A percentile compares a stretch with the other conserved stretches of the same genome.
Evolutionary conservation across 1,140 invertebrate genomes (phyloP).

Genomic region (Hycleus cichorii): DNA sequence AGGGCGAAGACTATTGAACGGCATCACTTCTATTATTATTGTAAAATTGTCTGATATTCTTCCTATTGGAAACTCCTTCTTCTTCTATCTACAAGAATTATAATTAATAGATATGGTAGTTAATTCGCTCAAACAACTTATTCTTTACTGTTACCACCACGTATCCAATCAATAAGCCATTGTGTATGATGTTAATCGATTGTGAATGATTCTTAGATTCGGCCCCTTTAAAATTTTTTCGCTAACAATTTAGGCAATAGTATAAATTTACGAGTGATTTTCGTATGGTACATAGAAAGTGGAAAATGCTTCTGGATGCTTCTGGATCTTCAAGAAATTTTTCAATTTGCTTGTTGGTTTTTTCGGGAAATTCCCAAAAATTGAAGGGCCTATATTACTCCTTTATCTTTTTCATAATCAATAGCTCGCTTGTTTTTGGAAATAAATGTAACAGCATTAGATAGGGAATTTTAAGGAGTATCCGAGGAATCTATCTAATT

Average conservation of each 20-base stretch:
- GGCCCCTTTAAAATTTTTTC: too few species aligned
- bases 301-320: too few species aligned
- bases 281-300: too few species aligned
- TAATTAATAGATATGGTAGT: conserved; percentile 20
- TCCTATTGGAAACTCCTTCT: conserved; percentile 53
- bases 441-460: neutral
- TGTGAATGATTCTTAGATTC: conserved; percentile 16
- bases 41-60: conserved; percentile 57
- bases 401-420: too few species aligned
- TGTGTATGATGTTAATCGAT: conserved; percentile 42
- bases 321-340: too few species aligned
- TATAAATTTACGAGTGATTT: too few species aligned
- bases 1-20: conserved; percentile 61
- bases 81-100: conserved; percentile 53
- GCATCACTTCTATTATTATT: conserved; percentile 56
- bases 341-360: too few species aligned
- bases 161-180: conserved; percentile 49
- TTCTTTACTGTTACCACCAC: conserved; percentile 51
- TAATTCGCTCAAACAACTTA: conserved; percentile 32
- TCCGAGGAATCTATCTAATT: too few species aligned
- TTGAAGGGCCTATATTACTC: too few species aligned
- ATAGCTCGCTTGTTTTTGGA: neutral
- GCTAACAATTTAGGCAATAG: too few species aligned
- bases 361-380: too few species aligned
- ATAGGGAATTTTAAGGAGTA: too few species aligned